Percentiles rank a stretch among this genome's conserved stretches.
Conservation (phyloP, 2,888 invertebrate genomes). For the Heliconius sara region DNA sequence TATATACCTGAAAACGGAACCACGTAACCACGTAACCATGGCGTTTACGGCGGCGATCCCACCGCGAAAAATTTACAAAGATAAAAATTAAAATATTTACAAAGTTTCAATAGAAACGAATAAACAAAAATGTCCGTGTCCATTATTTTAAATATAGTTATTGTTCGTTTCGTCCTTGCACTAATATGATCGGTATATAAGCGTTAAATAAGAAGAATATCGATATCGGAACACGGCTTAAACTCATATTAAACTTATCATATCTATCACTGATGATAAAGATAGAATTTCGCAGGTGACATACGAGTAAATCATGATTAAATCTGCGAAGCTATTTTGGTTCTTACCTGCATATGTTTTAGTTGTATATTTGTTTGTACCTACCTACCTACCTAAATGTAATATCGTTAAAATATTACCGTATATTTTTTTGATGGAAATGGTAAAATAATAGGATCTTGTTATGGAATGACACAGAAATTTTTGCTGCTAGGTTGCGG, state of each 20-base stretch:
- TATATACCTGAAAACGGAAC: too few species aligned
- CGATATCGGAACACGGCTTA: conserved; percentile 38
- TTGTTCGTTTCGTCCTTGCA: neutral
- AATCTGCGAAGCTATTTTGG: conserved; percentile 9
- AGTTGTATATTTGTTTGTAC: neutral
- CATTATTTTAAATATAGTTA: neutral
- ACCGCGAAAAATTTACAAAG: too few species aligned
- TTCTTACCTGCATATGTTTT: neutral
- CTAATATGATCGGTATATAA: neutral
- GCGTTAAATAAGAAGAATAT: conserved; percentile 28
- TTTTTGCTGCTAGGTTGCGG: neutral
- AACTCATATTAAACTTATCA: conserved; percentile 38
- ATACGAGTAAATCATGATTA: conserved; percentile 21
- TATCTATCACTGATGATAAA: conserved; percentile 29
- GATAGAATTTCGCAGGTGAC: conserved; percentile 29
- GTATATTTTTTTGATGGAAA: conserved; percentile 16
- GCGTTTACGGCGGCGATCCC: too few species aligned
- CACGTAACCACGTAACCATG: too few species aligned
- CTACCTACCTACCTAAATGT: neutral
- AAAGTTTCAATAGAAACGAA: neutral
- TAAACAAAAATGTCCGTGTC: neutral
- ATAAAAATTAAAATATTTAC: too few species aligned
- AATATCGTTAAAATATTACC: conserved; percentile 23
- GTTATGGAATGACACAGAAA: neutral
- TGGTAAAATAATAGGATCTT: conserved; percentile 24